Conservation (phyloP, 2,113 vertebrate genomes). For the Ammodytes dubius region DNA sequence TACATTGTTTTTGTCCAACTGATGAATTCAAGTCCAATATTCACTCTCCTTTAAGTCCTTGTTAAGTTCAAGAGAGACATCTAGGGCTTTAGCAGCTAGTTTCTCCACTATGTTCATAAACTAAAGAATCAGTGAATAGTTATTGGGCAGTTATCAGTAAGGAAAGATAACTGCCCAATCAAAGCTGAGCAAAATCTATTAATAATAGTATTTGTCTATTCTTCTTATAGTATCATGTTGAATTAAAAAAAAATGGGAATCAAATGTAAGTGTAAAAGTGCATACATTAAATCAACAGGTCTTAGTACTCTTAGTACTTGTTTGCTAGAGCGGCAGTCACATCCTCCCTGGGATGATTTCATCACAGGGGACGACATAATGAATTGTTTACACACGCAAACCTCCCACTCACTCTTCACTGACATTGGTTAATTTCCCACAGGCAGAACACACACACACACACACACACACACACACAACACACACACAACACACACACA, state of each 20-base stretch:
- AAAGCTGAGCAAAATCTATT: no score
- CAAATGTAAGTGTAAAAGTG: background rate
- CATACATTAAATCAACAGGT: slow-evolving; percentile 6
- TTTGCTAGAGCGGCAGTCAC: background rate
- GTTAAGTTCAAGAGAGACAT: no score
- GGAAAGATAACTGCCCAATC: no score
- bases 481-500: slow-evolving; percentile 3
- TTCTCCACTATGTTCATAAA: no score
- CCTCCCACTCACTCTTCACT: background rate
- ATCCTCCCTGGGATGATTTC: slow-evolving; percentile 5
- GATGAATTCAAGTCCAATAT: no score
- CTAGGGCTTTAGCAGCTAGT: no score
- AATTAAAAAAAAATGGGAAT: background rate
- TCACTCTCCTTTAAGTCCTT: no score
- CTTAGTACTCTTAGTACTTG: background rate
- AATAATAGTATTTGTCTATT: background rate
- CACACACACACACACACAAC: no score
- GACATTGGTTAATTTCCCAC: slow-evolving; percentile 54
- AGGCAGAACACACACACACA: background rate
- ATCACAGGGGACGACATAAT: slow-evolving; percentile 41
- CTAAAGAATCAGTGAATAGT: no score
- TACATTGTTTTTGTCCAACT: no score
- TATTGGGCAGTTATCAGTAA: no score
- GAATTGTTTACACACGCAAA: slow-evolving; percentile 44
- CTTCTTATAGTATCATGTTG: no score